These are phyloP conservation scores for Zingel zingel DNA, from an alignment of 2,113 vertebrate genomes.

Conservation along the genomic window DNA sequence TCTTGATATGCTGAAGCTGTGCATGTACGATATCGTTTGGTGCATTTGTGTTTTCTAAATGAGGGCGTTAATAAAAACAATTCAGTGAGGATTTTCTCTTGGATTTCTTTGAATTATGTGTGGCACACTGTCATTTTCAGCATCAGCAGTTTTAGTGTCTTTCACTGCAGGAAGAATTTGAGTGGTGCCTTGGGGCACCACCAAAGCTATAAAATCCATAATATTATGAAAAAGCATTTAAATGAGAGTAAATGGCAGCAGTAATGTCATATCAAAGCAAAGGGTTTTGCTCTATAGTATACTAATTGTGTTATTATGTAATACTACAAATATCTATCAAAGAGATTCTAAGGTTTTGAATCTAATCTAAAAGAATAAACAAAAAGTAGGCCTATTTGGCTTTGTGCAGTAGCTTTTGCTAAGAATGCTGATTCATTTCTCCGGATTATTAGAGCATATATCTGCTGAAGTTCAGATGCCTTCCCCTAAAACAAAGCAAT, in stretches of 20 bases:
- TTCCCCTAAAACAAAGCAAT: slow-evolving; percentile 64
- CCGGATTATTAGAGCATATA: slow-evolving; percentile 35
- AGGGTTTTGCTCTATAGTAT: slow-evolving; percentile 34
- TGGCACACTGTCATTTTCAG: slow-evolving; percentile 69
- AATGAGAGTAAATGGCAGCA: slow-evolving; percentile 68
- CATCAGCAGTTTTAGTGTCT: slow-evolving; percentile 75
- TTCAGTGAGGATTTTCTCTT: slow-evolving; percentile 65
- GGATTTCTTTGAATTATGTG: slow-evolving; percentile 47
- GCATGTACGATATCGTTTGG: slow-evolving; percentile 84
- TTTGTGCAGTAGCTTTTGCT: slow-evolving; percentile 20
- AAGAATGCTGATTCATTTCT: slow-evolving; percentile 15
- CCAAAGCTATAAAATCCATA: slow-evolving; percentile 73
- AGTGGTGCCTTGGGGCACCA: slow-evolving; percentile 59
- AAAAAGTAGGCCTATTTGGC: neutral
- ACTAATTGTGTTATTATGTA: slow-evolving; percentile 41
- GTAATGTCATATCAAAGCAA: slow-evolving; percentile 48
- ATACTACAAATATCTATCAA: slow-evolving; percentile 26
- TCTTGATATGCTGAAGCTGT: slow-evolving; percentile 81
- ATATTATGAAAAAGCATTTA: slow-evolving; percentile 69
- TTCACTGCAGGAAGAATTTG: slow-evolving; percentile 69
- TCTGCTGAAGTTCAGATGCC: slow-evolving; percentile 43
- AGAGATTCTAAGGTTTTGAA: neutral
- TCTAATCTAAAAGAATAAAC: neutral
- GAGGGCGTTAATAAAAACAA: slow-evolving; percentile 81
- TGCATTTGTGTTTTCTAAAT: slow-evolving; percentile 84